Evolutionary conservation across 2,888 invertebrate species (phyloP).

Genomic region (Thalpophila matura): DNA sequence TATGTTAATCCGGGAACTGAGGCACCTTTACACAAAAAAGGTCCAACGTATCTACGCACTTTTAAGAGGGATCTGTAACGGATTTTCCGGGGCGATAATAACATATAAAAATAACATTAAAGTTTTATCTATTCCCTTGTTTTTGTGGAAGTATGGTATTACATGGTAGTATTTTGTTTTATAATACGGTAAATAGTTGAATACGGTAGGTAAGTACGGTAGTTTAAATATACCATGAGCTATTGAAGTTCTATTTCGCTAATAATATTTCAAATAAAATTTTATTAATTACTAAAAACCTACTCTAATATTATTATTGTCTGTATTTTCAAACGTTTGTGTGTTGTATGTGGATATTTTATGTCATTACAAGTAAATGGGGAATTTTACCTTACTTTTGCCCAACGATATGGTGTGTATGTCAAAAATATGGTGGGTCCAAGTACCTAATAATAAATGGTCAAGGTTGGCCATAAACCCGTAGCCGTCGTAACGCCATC

Average conservation of each 20-base stretch:
- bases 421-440: constrained; percentile 48
- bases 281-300: no score
- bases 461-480: constrained; percentile 56
- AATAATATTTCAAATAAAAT: no score
- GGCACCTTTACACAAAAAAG: constrained; percentile 71
- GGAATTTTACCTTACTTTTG: constrained; percentile 35
- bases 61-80: constrained; percentile 68
- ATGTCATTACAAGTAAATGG: constrained; percentile 5
- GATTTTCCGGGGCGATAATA: constrained; percentile 68
- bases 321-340: background rate
- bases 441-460: constrained; percentile 56
- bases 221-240: no score
- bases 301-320: no score
- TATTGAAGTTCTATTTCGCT: no score
- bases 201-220: no score
- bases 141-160: constrained; percentile 11
- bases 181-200: background rate
- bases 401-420: constrained; percentile 19
- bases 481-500: constrained; percentile 29
- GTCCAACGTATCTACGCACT: constrained; percentile 69
- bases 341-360: constrained; percentile 7
- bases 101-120: constrained; percentile 64
- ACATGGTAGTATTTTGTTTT: constrained; percentile 10
- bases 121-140: constrained; percentile 46
- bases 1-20: constrained; percentile 75